These are phyloP conservation scores for Emydura subglobosa DNA, from an alignment of 2,113 vertebrate species.

Conservation along the genomic window DNA sequence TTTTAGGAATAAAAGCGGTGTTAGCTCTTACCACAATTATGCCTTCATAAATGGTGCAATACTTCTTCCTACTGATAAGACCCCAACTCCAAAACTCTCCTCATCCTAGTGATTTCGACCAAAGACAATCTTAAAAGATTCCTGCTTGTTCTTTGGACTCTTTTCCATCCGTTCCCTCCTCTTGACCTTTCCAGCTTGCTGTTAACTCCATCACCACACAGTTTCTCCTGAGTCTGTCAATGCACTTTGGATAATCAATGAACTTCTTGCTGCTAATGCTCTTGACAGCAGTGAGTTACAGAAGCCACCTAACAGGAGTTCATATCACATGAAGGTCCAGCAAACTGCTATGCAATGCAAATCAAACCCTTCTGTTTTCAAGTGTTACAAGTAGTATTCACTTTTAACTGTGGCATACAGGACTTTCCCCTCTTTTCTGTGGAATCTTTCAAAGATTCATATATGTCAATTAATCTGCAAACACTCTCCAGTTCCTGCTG, in stretches of 20 bases:
- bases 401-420: background rate
- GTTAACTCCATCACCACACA: background rate
- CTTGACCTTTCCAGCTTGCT: background rate
- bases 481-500: background rate
- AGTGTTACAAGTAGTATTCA: background rate
- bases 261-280: background rate
- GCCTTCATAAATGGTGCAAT: background rate
- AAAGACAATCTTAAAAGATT: background rate
- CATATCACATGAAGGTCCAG: background rate
- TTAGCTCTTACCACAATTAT: background rate
- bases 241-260: background rate
- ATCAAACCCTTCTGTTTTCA: background rate
- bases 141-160: background rate
- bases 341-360: background rate
- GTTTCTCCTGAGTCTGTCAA: background rate
- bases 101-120: background rate
- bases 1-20: background rate
- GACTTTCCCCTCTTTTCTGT: slow-evolving; percentile 14
- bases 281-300: background rate
- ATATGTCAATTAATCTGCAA: slow-evolving; percentile 4
- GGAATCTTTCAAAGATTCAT: slow-evolving; percentile 7
- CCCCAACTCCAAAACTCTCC: background rate
- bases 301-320: background rate
- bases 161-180: background rate
- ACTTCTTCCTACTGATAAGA: background rate